phyloP scores from a whole-genome alignment of 92 coral and sea anemone species.

The Epizoanthus rinbou region DNA sequence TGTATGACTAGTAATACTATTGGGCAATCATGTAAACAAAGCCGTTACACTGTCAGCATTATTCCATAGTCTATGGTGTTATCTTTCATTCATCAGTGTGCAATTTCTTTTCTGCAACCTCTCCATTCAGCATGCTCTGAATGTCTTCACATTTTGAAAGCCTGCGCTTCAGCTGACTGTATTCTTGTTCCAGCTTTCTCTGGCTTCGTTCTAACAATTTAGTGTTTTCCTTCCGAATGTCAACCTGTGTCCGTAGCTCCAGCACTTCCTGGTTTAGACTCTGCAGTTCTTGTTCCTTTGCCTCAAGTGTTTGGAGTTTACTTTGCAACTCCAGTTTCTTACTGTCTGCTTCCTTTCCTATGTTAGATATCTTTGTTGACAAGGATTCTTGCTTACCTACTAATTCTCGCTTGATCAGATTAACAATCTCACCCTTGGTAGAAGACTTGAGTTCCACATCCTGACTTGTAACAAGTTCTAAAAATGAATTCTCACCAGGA shows the following conservation, averaged over 20 bases:
- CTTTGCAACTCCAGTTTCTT: conserved; percentile 2
- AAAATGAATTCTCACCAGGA: conserved; percentile 1
- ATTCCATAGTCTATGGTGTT: neutral
- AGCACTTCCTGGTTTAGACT: conserved; percentile 3
- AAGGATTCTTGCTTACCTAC: conserved; percentile 1
- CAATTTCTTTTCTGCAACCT: conserved; percentile 1
- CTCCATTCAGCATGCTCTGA: neutral
- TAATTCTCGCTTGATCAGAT: conserved; percentile 6
- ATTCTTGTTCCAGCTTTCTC: neutral
- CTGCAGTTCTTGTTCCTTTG: conserved; percentile 5
- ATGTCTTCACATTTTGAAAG: conserved; percentile 16
- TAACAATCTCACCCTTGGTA: conserved; percentile 9
- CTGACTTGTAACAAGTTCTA: conserved; percentile 20
- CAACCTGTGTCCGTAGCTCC: conserved; percentile 9
- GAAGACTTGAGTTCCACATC: conserved; percentile 21
- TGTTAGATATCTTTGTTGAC: neutral
- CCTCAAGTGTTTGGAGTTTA: neutral
- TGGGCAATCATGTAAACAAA: too few species aligned
- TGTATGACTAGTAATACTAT: too few species aligned
- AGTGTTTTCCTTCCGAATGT: neutral
- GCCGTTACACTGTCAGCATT: neutral
- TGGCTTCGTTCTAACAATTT: neutral
- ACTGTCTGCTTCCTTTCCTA: conserved; percentile 1
- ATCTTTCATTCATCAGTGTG: neutral
- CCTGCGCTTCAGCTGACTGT: neutral